Evolutionary conservation across 2,888 invertebrate genomes (phyloP).

Genomic region (Subacronicta megacephala): DNA sequence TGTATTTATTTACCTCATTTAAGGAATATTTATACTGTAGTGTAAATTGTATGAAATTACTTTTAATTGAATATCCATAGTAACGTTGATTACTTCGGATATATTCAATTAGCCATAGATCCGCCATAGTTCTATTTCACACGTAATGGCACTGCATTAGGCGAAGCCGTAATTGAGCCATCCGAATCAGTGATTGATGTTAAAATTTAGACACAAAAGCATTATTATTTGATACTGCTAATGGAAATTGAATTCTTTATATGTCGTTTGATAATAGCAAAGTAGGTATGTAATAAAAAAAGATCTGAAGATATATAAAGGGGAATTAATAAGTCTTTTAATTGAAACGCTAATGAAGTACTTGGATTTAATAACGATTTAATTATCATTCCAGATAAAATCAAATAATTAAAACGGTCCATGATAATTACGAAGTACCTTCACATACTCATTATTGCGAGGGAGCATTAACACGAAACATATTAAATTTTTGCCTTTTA

Average conservation of each 20-base stretch:
- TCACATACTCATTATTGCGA: constrained; percentile 6
- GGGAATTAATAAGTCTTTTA: neutral
- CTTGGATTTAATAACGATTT: neutral
- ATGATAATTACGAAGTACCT: constrained; percentile 6
- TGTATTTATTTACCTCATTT: too few relatives aligned
- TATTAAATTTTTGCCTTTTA: neutral
- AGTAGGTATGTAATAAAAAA: too few relatives aligned
- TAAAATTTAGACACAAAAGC: too few relatives aligned
- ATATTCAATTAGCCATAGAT: too few relatives aligned
- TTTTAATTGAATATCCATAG: too few relatives aligned
- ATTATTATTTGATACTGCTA: too few relatives aligned
- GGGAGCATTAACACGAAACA: constrained; percentile 19
- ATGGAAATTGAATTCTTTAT: too few relatives aligned
- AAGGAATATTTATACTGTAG: too few relatives aligned
- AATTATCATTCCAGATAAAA: neutral
- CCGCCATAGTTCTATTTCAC: constrained; percentile 23
- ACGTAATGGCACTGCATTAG: constrained; percentile 7
- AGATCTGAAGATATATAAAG: too few relatives aligned
- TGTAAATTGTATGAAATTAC: too few relatives aligned
- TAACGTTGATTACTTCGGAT: too few relatives aligned
- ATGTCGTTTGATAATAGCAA: too few relatives aligned
- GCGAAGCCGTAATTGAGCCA: constrained; percentile 28
- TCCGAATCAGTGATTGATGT: constrained; percentile 27
- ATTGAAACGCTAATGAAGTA: neutral
- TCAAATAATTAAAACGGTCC: constrained; percentile 20